phyloP scores from a whole-genome alignment of 2,113 vertebrate species.

The Anhinga rufa region DNA sequence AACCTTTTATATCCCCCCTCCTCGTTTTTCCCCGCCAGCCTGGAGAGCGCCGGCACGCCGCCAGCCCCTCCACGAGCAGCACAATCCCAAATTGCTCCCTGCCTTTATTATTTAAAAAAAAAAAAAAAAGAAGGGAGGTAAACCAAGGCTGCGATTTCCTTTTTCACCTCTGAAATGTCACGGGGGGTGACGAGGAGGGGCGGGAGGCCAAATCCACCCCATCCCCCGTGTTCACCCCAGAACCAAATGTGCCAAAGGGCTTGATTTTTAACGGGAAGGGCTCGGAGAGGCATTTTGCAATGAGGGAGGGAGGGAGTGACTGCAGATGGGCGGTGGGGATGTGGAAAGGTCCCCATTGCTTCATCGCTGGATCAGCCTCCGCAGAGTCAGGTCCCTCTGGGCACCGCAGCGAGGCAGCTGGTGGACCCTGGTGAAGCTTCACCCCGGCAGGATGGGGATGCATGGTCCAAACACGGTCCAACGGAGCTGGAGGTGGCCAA shows the following conservation, averaged over 20 bases:
- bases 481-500: accelerated
- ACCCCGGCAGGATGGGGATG: not conserved
- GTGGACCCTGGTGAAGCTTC: accelerated
- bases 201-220: not conserved
- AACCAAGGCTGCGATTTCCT: not conserved
- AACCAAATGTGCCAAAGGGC: not conserved
- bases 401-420: accelerated
- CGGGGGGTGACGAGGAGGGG: not conserved
- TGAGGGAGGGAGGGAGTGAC: not conserved
- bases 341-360: not conserved
- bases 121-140: not conserved
- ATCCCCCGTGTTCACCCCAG: not conserved
- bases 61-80: not conserved
- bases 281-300: not conserved
- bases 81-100: not conserved
- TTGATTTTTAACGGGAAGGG: not conserved
- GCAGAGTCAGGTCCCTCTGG: not conserved
- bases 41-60: not conserved
- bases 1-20: constrained; percentile 51
- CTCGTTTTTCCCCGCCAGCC: not conserved
- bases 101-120: not conserved
- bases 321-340: not conserved
- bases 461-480: accelerated
- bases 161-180: not conserved
- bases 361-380: accelerated